Evolutionary conservation across 2,888 invertebrate genomes (phyloP).

Genomic region (Argyresthia albistria): DNA sequence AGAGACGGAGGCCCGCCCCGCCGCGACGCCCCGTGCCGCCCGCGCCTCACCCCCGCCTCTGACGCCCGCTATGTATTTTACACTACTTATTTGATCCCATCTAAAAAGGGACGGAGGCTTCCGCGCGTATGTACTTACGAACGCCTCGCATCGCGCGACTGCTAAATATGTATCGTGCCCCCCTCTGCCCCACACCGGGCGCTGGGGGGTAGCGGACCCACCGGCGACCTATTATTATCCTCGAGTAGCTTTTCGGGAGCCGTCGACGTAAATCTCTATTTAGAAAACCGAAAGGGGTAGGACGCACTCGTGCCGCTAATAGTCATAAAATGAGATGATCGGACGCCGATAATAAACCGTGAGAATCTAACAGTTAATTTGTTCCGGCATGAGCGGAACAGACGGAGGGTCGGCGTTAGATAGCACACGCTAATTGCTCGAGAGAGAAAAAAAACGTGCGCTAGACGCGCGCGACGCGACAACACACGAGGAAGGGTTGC

Average conservation of each 20-base stretch:
- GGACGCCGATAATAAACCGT: constrained; percentile 18
- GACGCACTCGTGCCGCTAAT: constrained; percentile 5
- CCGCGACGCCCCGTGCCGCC: constrained; percentile 17
- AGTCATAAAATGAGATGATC: constrained; percentile 10
- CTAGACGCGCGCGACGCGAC: constrained; percentile 26
- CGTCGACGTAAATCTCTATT: neutral
- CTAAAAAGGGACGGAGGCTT: constrained; percentile 42
- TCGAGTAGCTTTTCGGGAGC: too few species aligned
- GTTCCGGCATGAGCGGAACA: constrained; percentile 24
- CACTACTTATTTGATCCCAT: constrained; percentile 48
- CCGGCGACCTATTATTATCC: neutral
- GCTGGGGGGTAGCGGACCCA: neutral
- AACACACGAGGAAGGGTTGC: constrained; percentile 27
- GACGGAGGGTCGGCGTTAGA: constrained; percentile 33
- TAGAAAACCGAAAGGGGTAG: neutral
- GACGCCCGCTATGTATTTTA: constrained; percentile 37
- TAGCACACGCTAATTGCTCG: constrained; percentile 24
- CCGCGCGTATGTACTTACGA: neutral
- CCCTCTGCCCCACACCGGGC: neutral
- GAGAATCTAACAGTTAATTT: constrained; percentile 39
- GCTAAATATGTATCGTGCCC: constrained; percentile 36
- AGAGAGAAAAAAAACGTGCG: constrained; percentile 17
- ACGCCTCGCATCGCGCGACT: constrained; percentile 15
- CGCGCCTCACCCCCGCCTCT: constrained; percentile 22
- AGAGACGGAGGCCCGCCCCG: constrained; percentile 41